A percentile compares a stretch with the other conserved stretches of the same genome.
Conservation (phyloP, 2,113 vertebrate genomes). For the Dasypus novemcinctus region DNA sequence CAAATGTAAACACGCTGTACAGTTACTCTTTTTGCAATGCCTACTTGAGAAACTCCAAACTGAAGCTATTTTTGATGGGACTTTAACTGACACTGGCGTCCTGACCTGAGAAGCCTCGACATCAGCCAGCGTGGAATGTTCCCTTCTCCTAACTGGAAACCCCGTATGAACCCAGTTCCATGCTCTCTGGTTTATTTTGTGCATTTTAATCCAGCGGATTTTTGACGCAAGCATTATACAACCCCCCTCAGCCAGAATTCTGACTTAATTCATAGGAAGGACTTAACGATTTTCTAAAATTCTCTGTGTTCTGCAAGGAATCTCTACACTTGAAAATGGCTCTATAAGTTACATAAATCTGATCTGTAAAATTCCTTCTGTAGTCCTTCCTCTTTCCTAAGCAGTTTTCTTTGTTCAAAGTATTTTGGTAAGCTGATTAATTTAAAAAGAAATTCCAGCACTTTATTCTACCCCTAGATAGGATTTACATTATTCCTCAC, state of each 20-base stretch:
- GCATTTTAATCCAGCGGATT: background rate
- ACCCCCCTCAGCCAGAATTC: background rate
- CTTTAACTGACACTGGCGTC: background rate
- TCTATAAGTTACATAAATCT: background rate
- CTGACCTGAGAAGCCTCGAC: background rate
- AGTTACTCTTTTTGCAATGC: too few relatives aligned
- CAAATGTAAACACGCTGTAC: fast-evolving
- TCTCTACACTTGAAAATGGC: too few relatives aligned
- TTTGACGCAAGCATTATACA: background rate
- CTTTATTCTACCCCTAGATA: background rate
- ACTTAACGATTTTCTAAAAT: background rate
- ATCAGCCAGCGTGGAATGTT: background rate
- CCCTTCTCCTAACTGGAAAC: background rate
- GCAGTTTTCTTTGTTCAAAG: background rate
- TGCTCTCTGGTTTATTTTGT: background rate
- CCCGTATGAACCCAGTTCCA: background rate
- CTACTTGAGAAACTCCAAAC: background rate
- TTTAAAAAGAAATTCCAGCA: background rate
- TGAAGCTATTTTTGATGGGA: background rate
- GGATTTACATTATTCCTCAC: too few relatives aligned
- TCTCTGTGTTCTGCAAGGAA: background rate
- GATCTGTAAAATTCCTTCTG: background rate
- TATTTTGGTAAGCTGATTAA: background rate
- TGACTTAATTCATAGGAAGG: background rate
- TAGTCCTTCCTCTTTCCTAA: background rate